Evolutionary conservation across 2,113 vertebrate genomes (phyloP), one percentile per base, ranked within the genome.

Genomic region (Nestor notabilis): DNA sequence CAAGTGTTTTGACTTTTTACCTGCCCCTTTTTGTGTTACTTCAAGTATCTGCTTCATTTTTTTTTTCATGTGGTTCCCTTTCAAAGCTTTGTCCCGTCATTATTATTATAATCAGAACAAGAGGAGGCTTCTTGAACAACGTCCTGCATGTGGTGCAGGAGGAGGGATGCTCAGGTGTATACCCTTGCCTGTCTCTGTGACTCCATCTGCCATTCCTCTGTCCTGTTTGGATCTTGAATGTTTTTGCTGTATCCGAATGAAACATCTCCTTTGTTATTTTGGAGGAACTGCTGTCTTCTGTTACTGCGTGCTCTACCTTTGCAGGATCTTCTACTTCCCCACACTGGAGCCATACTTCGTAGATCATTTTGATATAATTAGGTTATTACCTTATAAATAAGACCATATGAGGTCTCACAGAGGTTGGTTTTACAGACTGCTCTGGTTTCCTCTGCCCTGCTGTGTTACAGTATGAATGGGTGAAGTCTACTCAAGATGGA

Each of bases 351-450:
- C 25, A 4, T 13, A 5, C 31, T 66, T 21, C 11, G 15, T n/a
- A 43, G 69, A 39, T 82, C 3, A 2, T 76, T 94, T 47, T 72
- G 70, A 5, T 79, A 2, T 13, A 39, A 74, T 81, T 60, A 61
- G 17, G 27, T 65, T 50, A 61, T 86, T 70, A 7, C 66, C 53
- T 83, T 74, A 43, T 28, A 14, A 39, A 27, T 52, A 10, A 77
- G 72, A 10, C 72, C 44, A 72, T 0, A 0, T 0, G 20, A 74
- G 83, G 35, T 55, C 37, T 80, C 4, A 0, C 69, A 18, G 66
- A 23, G 55, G 25, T 50, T 58, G 33, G 4, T 17, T 79, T 68
- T 29, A 37, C n/a, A 8, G 72, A 18, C 53, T 64, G 44, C 56
- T 44, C 29, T 9, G 20, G 58, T 81, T 19, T 58, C 33, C 31